Base-by-base conservation (phyloP, 2,888 invertebrate genomes). In the Epiblema foenella region DNA sequence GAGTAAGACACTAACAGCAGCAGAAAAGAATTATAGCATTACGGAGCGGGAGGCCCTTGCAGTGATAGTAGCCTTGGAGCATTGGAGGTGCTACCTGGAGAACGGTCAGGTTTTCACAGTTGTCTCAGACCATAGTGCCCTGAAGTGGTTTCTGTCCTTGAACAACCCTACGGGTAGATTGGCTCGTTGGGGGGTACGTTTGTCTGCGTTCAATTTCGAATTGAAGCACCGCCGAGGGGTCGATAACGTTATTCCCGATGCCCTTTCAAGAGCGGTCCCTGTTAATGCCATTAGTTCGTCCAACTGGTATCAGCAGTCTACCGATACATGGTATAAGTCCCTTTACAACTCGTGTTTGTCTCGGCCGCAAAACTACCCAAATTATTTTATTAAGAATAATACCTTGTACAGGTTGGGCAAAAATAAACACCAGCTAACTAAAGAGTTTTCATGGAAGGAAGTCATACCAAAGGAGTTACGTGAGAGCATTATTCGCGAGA, bases 31-130 rank as follows among this genome's bases (percentile, higher is more conserved):
- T 17, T 77, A 74, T 24, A 73, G 73, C 18, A 60, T 65, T 12
- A 75, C 75, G 1, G 75, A 76, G 29, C 42, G 76, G 1, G 77
- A 77, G 67, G 46, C 74, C 1, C 59, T 76, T 49, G 73, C 74
- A 11, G 73, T 74, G 1, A 12, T 75, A 2, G 29, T 17, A 2
- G 74, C 73, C 7, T 11, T 75, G 0, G 74, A 74, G 11, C 74
- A 74, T 18, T 72, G 72, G 72, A 17, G 69, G 1, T 69, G 72
- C 17, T 75, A 64, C n/a, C n/a, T n/a, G n/a, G n/a, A n/a, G n/a
- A n/a, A n/a, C n/a, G n/a, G n/a, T n/a, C n/a, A n/a, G n/a, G 15
- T 17, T 2, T 73, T 69, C 33, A 69, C 57, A 0, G 66, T 73
- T 1, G 65, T 49, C n/a, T 65, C 72, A 9, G 71, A 72, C 29